Evolutionary conservation across 2,113 vertebrate species (phyloP).

Genomic region (Eudorcas thomsonii): DNA sequence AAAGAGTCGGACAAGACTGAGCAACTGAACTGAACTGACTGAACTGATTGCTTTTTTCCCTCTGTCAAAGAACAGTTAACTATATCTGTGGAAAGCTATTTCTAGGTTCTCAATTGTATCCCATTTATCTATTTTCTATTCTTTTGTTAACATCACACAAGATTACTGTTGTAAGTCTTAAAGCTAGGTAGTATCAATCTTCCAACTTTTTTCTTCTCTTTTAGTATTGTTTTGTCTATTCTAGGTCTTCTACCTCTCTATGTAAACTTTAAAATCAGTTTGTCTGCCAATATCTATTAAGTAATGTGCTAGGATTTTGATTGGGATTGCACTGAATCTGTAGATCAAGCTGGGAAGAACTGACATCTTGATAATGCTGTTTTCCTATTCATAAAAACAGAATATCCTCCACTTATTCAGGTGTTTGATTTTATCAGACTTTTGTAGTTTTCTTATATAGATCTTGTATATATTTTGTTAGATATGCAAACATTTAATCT

Average conservation of each 20-base stretch:
- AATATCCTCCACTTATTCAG: background rate
- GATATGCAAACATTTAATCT: background rate
- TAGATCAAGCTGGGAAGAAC: background rate
- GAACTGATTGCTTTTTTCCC: background rate
- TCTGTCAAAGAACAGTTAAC: background rate
- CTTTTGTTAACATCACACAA: background rate
- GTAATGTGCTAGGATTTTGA: background rate
- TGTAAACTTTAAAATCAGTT: background rate
- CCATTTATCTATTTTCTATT: background rate
- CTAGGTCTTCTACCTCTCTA: background rate
- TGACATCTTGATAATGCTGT: background rate
- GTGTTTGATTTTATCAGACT: background rate
- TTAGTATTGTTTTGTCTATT: background rate
- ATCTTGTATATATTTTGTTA: background rate
- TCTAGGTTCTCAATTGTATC: background rate
- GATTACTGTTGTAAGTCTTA: background rate
- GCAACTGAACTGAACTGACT: no score
- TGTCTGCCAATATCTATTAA: background rate
- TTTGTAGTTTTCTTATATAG: background rate
- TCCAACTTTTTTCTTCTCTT: background rate
- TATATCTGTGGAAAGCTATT: background rate
- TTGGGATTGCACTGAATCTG: background rate
- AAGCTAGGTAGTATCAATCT: background rate
- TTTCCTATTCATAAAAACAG: background rate
- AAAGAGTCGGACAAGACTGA: no score